Evolutionary conservation across 1,140 invertebrate species (phyloP), one percentile per base, ranked within the genome.

Genomic region (Semibalanus balanoides): DNA sequence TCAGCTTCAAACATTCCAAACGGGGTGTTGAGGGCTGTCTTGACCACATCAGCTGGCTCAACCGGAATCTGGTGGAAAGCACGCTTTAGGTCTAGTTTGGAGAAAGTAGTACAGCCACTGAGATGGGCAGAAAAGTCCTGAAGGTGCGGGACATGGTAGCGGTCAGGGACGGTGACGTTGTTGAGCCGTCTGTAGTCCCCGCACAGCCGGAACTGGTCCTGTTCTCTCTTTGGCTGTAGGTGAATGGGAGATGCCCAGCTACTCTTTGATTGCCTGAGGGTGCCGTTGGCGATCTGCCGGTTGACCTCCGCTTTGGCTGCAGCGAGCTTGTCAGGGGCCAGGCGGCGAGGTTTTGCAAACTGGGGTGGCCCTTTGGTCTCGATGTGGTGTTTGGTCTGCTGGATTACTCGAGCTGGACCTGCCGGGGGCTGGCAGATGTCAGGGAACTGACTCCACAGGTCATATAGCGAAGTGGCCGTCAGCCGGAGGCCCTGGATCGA

Each of bases 111-210:
- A 29, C 28, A n/a, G 30, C 79, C 79, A 51, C 64, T n/a, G 9
- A 79, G 74, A 19, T 74, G 35, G 0, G 74, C 30, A 14, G 78
- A 71, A 31, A 79, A 81, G 27, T 81, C 79, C 73, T 78, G 77
- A n/a, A 81, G 77, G 28, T 81, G 78, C 22, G 82, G 82, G 0
- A 86, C 75, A 3, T 83, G 84, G 76, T 85, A 86, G 0, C 79
- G 64, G 76, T 87, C 84, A 0, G 81, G 81, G 29, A 81, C 76
- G 14, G 84, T 86, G 11, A 81, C 31, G 0, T 79, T 72, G 78
- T 87, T 88, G 0, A 87, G 76, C 27, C 75, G 72, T 11, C 83
- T 78, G 77, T 85, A 87, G 79, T 87, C 86, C 0, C 85, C 83
- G 76, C 82, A 84, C 0, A 82, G 79, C 30, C 86, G 77, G 78